Evolutionary conservation across 2,797 vertebrate genomes (phyloP).

Genomic region (Sebastes steindachneri): DNA sequence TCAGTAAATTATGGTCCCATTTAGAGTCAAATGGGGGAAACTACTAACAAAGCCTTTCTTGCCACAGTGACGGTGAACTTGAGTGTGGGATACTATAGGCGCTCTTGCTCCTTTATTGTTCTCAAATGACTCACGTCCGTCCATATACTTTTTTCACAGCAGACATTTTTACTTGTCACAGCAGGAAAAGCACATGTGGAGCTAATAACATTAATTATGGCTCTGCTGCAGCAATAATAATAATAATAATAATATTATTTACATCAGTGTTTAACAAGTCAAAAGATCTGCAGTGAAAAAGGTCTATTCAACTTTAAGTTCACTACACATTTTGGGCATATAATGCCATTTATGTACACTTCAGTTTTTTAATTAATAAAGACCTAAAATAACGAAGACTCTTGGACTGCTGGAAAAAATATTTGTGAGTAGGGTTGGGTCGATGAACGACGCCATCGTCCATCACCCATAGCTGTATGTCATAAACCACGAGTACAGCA

Average conservation of each 20-base stretch:
- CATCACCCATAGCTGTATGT: background rate
- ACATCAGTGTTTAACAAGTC: background rate
- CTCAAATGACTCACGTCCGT: background rate
- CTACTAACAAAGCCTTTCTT: too few relatives aligned
- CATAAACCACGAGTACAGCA: background rate
- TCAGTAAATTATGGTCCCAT: too few relatives aligned
- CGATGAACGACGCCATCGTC: background rate
- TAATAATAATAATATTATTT: too few relatives aligned
- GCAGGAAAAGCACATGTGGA: background rate
- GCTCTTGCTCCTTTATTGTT: background rate
- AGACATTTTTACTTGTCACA: background rate
- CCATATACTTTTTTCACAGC: background rate
- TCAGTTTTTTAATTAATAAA: background rate
- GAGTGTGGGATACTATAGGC: too few relatives aligned
- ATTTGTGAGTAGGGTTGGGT: background rate
- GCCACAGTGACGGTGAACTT: too few relatives aligned
- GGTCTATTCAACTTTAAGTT: background rate
- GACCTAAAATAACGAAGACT: background rate
- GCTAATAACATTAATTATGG: background rate
- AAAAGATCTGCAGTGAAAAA: background rate
- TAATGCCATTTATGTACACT: background rate
- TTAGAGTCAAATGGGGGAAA: too few relatives aligned
- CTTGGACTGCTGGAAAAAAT: background rate
- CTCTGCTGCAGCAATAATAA: too few relatives aligned
- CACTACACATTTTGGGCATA: background rate